phyloP scores from a whole-genome alignment of 2,888 invertebrate genomes.

The Pantelozetes paolii region DNA sequence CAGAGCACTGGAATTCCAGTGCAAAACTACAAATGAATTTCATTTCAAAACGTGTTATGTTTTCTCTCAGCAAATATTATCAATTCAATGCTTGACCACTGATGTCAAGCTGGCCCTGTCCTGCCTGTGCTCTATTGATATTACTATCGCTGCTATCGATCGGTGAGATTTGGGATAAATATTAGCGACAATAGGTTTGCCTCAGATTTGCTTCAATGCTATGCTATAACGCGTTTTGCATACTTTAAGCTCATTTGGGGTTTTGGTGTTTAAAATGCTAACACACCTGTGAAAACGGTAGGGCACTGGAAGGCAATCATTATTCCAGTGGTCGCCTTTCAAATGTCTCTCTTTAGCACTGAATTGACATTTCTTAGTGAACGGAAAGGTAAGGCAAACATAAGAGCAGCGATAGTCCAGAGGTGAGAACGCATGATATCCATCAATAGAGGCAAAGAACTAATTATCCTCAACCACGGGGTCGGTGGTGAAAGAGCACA shows the following conservation, averaged over 20 bases:
- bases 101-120: not conserved
- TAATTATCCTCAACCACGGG: conserved; percentile 33
- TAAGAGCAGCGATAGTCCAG: not conserved
- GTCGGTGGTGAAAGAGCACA: not conserved
- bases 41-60: not conserved
- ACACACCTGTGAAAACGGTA: conserved; percentile 30
- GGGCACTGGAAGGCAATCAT: not conserved
- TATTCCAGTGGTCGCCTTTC: not conserved
- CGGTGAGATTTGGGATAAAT: conserved; percentile 7
- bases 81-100: not conserved
- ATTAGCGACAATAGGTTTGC: not conserved
- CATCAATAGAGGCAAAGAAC: conserved; percentile 32
- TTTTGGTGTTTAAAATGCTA: conserved; percentile 22
- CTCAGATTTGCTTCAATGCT: not conserved
- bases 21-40: not conserved
- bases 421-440: conserved; percentile 35
- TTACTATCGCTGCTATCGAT: not conserved
- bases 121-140: not conserved
- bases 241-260: conserved; percentile 34
- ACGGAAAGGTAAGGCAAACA: not conserved
- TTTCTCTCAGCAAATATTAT: not conserved
- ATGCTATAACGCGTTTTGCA: conserved; percentile 20
- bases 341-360: not conserved
- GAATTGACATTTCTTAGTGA: not conserved
- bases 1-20: too few relatives aligned